These are phyloP conservation scores for Drosophila nr. perissopoda DNA, from an alignment of 2,888 invertebrate species.

Conservation along the genomic window DNA sequence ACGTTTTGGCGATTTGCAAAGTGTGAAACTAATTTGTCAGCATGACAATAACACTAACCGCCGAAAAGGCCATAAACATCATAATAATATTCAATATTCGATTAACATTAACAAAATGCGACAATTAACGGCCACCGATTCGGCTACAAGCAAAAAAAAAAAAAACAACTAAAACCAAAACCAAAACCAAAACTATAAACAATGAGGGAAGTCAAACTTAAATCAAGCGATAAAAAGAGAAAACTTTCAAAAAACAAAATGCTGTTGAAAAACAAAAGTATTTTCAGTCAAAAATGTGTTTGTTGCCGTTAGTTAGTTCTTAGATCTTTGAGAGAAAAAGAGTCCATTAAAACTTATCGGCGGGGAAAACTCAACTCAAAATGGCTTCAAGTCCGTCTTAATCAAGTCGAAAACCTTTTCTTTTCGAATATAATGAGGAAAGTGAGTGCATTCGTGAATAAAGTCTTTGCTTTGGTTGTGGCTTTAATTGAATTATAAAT, in stretches of 20 bases:
- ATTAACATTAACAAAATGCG: slow-evolving; percentile 76
- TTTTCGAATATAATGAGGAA: background rate
- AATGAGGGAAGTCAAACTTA: background rate
- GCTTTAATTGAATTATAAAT: slow-evolving; percentile 77
- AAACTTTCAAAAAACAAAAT: background rate
- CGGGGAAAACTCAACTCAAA: background rate
- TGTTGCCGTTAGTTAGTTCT: fast-evolving
- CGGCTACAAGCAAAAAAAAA: slow-evolving; percentile 22
- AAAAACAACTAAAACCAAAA: too few species aligned
- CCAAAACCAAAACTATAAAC: background rate
- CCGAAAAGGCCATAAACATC: slow-evolving; percentile 74
- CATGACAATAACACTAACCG: slow-evolving; percentile 77
- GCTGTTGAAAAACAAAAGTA: background rate
- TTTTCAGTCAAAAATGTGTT: background rate
- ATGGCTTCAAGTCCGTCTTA: fast-evolving
- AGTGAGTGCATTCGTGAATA: slow-evolving; percentile 13
- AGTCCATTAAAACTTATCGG: background rate
- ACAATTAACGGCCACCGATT: slow-evolving; percentile 67
- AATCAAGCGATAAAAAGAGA: background rate
- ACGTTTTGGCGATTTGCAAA: slow-evolving; percentile 59
- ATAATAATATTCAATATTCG: slow-evolving; percentile 78
- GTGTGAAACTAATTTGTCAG: slow-evolving; percentile 80
- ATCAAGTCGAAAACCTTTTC: background rate
- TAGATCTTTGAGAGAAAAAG: background rate
- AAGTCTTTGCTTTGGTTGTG: slow-evolving; percentile 13